Conservation (phyloP, 2,797 vertebrate species). For the Sternarchorhynchus goeldii region DNA sequence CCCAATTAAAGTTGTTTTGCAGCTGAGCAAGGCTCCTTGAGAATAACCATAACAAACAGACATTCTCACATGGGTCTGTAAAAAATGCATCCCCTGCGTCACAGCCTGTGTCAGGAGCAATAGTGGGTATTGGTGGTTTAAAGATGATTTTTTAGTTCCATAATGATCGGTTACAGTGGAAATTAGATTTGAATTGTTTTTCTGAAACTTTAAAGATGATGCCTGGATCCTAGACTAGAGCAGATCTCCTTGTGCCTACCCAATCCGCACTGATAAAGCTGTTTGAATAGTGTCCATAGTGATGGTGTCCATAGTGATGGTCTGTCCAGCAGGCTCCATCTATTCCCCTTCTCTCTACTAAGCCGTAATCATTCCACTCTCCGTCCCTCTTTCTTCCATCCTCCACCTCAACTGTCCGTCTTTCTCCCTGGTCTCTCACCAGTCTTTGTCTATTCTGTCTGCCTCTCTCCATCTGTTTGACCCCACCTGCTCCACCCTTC, state of each 20-base stretch:
- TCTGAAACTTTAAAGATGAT: conserved; percentile 6
- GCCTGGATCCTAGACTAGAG: conserved; percentile 6
- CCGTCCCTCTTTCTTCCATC: conserved; percentile 1
- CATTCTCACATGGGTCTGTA: conserved; percentile 36
- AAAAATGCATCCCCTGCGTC: conserved; percentile 53
- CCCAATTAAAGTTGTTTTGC: conserved; percentile 59
- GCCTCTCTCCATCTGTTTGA: conserved; percentile 50
- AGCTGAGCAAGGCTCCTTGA: conserved; percentile 45
- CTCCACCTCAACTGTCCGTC: background rate
- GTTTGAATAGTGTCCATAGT: background rate
- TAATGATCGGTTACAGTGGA: conserved; percentile 12
- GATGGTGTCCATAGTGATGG: background rate
- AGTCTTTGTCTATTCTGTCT: too few species aligned
- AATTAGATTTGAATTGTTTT: conserved; percentile 27
- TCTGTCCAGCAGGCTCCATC: too few species aligned
- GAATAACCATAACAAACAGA: conserved; percentile 49
- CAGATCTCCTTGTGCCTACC: background rate
- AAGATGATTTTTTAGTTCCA: conserved; percentile 26
- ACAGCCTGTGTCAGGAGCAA: conserved; percentile 38
- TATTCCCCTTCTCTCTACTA: conserved; percentile 45
- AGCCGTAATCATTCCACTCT: conserved; percentile 37
- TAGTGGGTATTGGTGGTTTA: conserved; percentile 35
- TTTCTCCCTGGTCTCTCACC: conserved; percentile 28
- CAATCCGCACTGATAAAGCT: background rate
- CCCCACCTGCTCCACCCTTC: conserved; percentile 55